Conservation (phyloP, 2,888 invertebrate genomes). For the Zaprionus lineosus region DNA sequence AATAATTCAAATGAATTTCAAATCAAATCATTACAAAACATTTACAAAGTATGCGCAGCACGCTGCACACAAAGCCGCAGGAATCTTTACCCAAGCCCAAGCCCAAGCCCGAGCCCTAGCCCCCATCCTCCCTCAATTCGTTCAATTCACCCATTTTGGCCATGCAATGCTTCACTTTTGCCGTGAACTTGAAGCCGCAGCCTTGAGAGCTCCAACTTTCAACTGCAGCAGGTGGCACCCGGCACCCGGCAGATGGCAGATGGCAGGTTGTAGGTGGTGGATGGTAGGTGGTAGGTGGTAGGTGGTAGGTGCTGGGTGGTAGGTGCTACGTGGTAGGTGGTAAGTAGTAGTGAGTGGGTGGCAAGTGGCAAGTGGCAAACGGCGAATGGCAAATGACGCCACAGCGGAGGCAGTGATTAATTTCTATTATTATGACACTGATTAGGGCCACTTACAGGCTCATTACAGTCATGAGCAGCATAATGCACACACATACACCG, state of each 20-base stretch:
- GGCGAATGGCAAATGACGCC: conserved; percentile 9
- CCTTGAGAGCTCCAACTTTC: conserved; percentile 29
- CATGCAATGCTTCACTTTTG: not conserved
- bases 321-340: conserved; percentile 17
- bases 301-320: conserved; percentile 1
- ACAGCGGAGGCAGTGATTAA: conserved; percentile 58
- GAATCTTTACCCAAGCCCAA: conserved; percentile 31
- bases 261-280: conserved; percentile 18
- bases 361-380: conserved; percentile 1
- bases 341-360: not conserved
- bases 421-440: conserved; percentile 77
- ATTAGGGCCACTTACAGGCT: conserved; percentile 76
- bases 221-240: conserved; percentile 46
- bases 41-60: conserved; percentile 76
- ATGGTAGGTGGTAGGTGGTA: not conserved
- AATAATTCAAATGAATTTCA: conserved; percentile 82
- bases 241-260: conserved; percentile 4
- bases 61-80: conserved; percentile 73
- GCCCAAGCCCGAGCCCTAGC: not conserved
- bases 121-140: not conserved
- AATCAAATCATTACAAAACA: conserved; percentile 81
- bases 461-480: conserved; percentile 66
- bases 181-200: conserved; percentile 36
- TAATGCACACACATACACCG: conserved; percentile 45
- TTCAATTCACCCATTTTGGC: too few relatives aligned